Base-by-base conservation (phyloP, 2,113 vertebrate species). In the Oncorhynchus masou region DNA sequence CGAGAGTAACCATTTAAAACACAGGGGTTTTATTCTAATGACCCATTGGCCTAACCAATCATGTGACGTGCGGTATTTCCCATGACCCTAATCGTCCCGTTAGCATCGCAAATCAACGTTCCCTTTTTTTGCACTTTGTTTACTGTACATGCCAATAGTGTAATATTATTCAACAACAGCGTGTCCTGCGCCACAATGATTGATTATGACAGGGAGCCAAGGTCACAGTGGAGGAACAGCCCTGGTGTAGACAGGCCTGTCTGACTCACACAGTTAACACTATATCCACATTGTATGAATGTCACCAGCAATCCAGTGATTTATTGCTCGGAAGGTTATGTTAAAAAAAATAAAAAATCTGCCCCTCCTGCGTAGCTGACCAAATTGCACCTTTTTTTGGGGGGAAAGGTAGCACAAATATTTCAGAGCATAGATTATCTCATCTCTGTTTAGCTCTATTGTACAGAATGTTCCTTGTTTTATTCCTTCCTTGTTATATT, bases 281-380 rank as follows among this genome's bases (percentile, higher is more conserved):
- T 97, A 95, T 96, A 96, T 96, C 96, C 95, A 94, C 94, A 96
- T 97, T 97, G 96, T 97, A 96, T 96, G 95, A 97, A 94, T 96
- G 96, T 96, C 96, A 97, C 94, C 93, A 91, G 95, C 95, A 94
- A 95, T 94, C 94, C 68, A 93, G 94, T 97, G 95, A 97, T 97
- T 97, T 97, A 97, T 97, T 96, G 94, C 95, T 95, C 94, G 93
- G 94, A 95, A 96, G 93, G 93, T 27, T 66, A 71, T 73, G 72
- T 65, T 65, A 39, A 39, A 39, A 39, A 39, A 7, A 78, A 1
- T 5, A 31, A 5, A 31, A 29, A 66, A 57, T 72, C 24, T 76
- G 34, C 74, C 51, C 65, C 19, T 31, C 75, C 70, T n/a, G 39
- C 49, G 93, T 92, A 95, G 95, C 95, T 95, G 94, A 96, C 95